Conservation (phyloP, 2,888 invertebrate species). For the Anthophora plumipes region DNA sequence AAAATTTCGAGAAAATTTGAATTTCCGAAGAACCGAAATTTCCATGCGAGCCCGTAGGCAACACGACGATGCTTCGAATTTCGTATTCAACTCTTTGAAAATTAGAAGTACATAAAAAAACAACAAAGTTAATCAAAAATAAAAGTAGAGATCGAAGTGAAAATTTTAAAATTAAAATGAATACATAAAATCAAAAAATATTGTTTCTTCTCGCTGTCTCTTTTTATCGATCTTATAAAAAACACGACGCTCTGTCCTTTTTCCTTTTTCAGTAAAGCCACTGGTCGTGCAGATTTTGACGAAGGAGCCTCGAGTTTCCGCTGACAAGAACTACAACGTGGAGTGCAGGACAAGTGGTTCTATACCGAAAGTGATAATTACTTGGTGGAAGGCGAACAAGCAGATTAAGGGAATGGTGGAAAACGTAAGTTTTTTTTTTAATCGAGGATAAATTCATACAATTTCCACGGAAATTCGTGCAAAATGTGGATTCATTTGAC, state of each 20-base stretch:
- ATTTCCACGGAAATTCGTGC: neutral
- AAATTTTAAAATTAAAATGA: neutral
- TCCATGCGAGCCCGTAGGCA: slow-evolving; percentile 9
- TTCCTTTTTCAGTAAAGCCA: slow-evolving; percentile 90
- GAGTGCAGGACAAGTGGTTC: slow-evolving; percentile 95
- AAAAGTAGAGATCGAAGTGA: neutral
- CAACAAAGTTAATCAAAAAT: neutral
- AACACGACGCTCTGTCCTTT: slow-evolving; percentile 6
- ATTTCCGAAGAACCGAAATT: slow-evolving; percentile 17
- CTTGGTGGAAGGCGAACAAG: slow-evolving; percentile 95
- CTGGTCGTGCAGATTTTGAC: slow-evolving; percentile 93
- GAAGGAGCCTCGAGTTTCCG: slow-evolving; percentile 93
- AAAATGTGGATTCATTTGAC: neutral
- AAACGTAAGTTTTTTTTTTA: slow-evolving; percentile 90
- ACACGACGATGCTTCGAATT: slow-evolving; percentile 9
- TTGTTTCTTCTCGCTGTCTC: neutral
- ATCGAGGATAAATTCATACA: neutral
- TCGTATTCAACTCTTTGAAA: slow-evolving; percentile 9
- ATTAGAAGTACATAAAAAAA: neutral
- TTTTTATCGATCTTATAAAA: slow-evolving; percentile 22
- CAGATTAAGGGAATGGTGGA: slow-evolving; percentile 92
- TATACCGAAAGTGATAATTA: slow-evolving; percentile 93
- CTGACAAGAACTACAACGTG: slow-evolving; percentile 94
- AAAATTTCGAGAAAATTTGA: slow-evolving; percentile 21
- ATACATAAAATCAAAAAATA: neutral